A percentile compares a stretch with the other conserved stretches of the same genome.
phyloP scores from a whole-genome alignment of 2,113 vertebrate species.

The Tiliqua scincoides region DNA sequence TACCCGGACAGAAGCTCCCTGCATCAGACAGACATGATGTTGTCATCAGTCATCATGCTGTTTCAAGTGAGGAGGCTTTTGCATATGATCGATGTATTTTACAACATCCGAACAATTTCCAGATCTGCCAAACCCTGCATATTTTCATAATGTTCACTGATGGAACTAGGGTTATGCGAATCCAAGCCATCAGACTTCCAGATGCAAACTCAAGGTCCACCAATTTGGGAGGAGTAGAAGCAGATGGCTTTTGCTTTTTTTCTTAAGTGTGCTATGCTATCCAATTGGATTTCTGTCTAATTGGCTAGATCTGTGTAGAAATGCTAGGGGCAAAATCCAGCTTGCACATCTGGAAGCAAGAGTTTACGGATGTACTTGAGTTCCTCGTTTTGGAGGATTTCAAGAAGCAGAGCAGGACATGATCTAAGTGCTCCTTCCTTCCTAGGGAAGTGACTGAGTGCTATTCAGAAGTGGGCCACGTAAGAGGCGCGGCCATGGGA shows the following conservation, averaged over 20 bases:
- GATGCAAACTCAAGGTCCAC: not conserved
- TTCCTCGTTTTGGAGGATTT: not conserved
- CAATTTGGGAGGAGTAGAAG: not conserved
- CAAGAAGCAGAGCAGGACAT: not conserved
- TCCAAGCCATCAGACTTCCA: not conserved
- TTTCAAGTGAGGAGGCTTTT: not conserved
- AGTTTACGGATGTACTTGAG: not conserved
- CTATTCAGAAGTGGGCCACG: not conserved
- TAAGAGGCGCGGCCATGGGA: no score
- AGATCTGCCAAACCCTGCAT: not conserved
- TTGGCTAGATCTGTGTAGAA: not conserved
- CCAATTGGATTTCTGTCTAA: not conserved
- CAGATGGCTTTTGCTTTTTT: not conserved
- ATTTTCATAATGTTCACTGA: not conserved
- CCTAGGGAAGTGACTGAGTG: not conserved
- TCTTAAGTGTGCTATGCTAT: not conserved
- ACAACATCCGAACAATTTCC: no score
- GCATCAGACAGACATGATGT: not conserved
- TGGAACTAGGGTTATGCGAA: not conserved
- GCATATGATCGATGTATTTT: not conserved
- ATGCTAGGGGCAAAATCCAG: not conserved
- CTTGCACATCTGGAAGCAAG: not conserved
- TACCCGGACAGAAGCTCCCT: not conserved
- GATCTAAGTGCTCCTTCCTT: not conserved
- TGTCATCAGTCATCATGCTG: not conserved